Base-by-base conservation (phyloP, 2,113 vertebrate species). In the Syrmaticus mikado region DNA sequence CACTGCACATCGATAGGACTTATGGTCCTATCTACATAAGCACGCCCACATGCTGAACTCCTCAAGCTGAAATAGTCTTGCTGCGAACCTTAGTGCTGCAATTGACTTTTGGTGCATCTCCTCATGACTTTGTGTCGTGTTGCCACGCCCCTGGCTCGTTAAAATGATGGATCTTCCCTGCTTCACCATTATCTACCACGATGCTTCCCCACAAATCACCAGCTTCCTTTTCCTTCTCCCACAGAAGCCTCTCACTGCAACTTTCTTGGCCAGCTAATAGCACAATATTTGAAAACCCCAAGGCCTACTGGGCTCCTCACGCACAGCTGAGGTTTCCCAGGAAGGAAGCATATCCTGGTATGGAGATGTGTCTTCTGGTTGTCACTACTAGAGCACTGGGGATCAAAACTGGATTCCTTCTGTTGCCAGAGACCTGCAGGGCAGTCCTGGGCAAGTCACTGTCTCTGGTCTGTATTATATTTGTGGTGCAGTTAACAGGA, bases 11-110 rank as follows among this genome's bases (percentile, higher is more conserved):
- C 45, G 28, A 40, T 13, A 1, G 2, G 20, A 27, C 36, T 57
- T 43, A 11, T 0, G 1, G 43, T 28, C 2, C 1, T 13, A 17
- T 48, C 53, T 62, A 8, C 8, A 2, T 70, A 45, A 64, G 36
- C 13, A n/a, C 36, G 21, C 61, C 48, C 36, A 24, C 17, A n/a
- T 64, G 40, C 72, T 66, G 83, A 92, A 13, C n/a, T 77, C 45
- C 40, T 80, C 50, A 14, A 1, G 8, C 8, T 70, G 76, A 73
- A 45, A 15, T 61, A 85, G 36, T 78, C 65, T 78, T 89, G 38
- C 65, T 74, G 45, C 40, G 34, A 45, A 25, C 4, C 52, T 52
- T 45, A 2, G 72, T 65, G 15, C 6, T 84, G 57, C 66, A 57
- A 40, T 32, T 85, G 77, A 40, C 22, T 6, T 78, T 78, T 65